These are phyloP conservation scores for Ichneumoninae sp. DNA, from an alignment of 2,888 invertebrate genomes.

Conservation along the genomic window DNA sequence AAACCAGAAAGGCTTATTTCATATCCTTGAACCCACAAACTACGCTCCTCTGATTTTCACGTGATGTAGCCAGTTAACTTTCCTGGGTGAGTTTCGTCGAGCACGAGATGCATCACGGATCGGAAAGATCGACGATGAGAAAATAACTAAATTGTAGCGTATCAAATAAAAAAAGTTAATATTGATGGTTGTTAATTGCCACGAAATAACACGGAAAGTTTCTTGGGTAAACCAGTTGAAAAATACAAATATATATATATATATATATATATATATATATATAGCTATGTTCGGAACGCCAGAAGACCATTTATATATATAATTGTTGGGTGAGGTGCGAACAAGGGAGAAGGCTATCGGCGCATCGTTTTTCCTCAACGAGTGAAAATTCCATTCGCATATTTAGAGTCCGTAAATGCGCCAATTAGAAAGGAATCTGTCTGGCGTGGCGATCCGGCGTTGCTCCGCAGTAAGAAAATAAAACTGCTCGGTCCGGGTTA, in stretches of 20 bases:
- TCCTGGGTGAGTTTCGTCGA: neutral
- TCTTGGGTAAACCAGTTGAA: neutral
- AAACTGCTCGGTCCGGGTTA: slow-evolving; percentile 42
- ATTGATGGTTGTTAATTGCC: slow-evolving; percentile 15
- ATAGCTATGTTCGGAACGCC: neutral
- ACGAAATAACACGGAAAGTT: slow-evolving; percentile 4
- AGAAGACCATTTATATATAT: slow-evolving; percentile 51
- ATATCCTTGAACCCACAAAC: neutral
- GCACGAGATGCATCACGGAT: neutral
- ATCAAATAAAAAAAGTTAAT: slow-evolving; percentile 2
- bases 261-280: neutral
- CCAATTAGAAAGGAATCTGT: slow-evolving; percentile 73
- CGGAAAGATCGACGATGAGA: neutral
- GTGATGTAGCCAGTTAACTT: slow-evolving; percentile 2
- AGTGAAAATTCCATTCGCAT: slow-evolving; percentile 60
- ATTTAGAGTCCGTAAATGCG: slow-evolving; percentile 68
- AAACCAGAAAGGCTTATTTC: neutral
- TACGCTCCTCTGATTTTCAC: neutral
- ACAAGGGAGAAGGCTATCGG: slow-evolving; percentile 49
- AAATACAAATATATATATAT: neutral
- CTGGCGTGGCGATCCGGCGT: slow-evolving; percentile 27
- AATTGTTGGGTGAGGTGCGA: slow-evolving; percentile 63
- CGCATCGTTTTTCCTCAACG: slow-evolving; percentile 42
- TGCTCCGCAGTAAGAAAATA: slow-evolving; percentile 26
- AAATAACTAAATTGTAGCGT: slow-evolving; percentile 13